A percentile compares a stretch with the other conserved stretches of the same genome.
phyloP scores from a whole-genome alignment of 1,140 invertebrate species.

The Drosophila pseudoananassae region DNA sequence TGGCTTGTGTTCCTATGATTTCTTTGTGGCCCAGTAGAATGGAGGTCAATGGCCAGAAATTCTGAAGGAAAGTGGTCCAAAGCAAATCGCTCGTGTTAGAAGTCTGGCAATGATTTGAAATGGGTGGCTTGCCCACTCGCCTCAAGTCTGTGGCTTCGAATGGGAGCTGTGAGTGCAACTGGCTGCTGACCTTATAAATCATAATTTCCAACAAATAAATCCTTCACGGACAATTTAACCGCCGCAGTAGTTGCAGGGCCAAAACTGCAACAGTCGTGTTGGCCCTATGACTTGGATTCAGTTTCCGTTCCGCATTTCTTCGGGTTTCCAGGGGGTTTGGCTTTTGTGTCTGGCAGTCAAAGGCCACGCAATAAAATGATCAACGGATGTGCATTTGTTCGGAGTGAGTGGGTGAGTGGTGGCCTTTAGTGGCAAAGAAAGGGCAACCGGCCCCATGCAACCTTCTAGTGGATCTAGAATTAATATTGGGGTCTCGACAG shows the following conservation, averaged over 20 bases:
- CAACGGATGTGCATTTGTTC: slow-evolving; percentile 32
- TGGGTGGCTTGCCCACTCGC: background rate
- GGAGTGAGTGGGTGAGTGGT: background rate
- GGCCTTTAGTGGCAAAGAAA: background rate
- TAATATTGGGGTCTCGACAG: slow-evolving; percentile 23
- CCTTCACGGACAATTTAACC: slow-evolving; percentile 79
- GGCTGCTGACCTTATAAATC: slow-evolving; percentile 76
- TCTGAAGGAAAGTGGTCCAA: slow-evolving; percentile 51
- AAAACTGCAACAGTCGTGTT: slow-evolving; percentile 66
- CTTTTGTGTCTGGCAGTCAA: slow-evolving; percentile 48
- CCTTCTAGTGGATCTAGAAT: slow-evolving; percentile 15
- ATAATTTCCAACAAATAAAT: slow-evolving; percentile 81
- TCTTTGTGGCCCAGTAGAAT: slow-evolving; percentile 31
- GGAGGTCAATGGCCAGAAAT: slow-evolving; percentile 66
- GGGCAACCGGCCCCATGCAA: background rate
- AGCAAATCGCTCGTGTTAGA: slow-evolving; percentile 10
- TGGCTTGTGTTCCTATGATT: slow-evolving; percentile 17
- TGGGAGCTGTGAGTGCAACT: slow-evolving; percentile 37
- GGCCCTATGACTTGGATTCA: slow-evolving; percentile 28
- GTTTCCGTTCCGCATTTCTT: slow-evolving; percentile 29
- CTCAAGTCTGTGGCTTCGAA: slow-evolving; percentile 11
- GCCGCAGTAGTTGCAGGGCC: slow-evolving; percentile 40
- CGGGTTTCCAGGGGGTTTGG: slow-evolving; percentile 3
- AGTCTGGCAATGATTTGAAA: slow-evolving; percentile 39
- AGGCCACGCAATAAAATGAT: slow-evolving; percentile 25